Evolutionary conservation across 2,888 invertebrate species (phyloP).

Genomic region (Ligdia adustata): DNA sequence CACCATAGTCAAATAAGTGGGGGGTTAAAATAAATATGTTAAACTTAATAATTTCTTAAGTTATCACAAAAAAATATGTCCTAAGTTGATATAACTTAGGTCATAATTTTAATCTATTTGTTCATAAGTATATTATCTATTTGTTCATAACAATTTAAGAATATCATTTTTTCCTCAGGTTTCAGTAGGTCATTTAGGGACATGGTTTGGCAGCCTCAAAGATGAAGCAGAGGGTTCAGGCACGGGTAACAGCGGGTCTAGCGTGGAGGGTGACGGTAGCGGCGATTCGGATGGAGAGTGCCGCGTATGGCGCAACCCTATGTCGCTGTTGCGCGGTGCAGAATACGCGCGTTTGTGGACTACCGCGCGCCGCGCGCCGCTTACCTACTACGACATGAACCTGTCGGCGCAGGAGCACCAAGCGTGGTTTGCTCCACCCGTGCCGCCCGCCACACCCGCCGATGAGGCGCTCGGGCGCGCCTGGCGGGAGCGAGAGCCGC

Average conservation of each 20-base stretch:
- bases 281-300: constrained; percentile 89
- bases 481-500: constrained; percentile 94
- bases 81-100: too few species aligned
- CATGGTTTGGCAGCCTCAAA: constrained; percentile 92
- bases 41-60: too few species aligned
- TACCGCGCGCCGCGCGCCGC: constrained; percentile 95
- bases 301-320: constrained; percentile 97
- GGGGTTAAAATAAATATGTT: too few species aligned
- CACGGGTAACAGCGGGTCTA: constrained; percentile 87
- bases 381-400: constrained; percentile 99
- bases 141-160: too few species aligned
- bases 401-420: constrained; percentile 99
- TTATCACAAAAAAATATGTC: too few species aligned
- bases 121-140: too few species aligned
- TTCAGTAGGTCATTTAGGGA: constrained; percentile 96
- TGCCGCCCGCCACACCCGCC: constrained; percentile 95
- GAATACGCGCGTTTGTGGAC: constrained; percentile 98
- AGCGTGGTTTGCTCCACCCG: constrained; percentile 56
- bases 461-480: constrained; percentile 96
- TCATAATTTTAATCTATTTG: too few species aligned
- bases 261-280: constrained; percentile 93
- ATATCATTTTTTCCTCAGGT: constrained; percentile 70
- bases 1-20: too few species aligned
- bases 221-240: constrained; percentile 90
- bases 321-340: constrained; percentile 97